Conservation (phyloP, 2,888 invertebrate species). For the Eulithis prunata region DNA sequence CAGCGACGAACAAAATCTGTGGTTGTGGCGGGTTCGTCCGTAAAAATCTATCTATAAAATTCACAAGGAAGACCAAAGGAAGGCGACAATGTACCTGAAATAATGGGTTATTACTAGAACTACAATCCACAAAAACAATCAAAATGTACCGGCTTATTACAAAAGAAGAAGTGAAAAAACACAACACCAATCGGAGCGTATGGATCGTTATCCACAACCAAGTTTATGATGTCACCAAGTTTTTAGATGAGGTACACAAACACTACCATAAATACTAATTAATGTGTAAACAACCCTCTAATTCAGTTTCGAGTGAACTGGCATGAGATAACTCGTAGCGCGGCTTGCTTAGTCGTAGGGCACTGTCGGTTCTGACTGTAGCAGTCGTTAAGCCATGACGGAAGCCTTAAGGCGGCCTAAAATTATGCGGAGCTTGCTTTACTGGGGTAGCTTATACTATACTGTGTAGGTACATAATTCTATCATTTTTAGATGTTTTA, state of each 20-base stretch:
- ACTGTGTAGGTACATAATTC: too few relatives aligned
- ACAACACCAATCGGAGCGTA: conserved; percentile 70
- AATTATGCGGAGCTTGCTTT: too few relatives aligned
- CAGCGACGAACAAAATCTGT: not conserved
- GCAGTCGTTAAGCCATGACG: too few relatives aligned
- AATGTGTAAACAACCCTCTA: not conserved
- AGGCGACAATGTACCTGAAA: not conserved
- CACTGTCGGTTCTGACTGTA: too few relatives aligned
- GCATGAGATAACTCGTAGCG: too few relatives aligned
- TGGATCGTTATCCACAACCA: conserved; percentile 92
- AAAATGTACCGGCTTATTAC: conserved; percentile 75
- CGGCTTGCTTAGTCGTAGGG: too few relatives aligned
- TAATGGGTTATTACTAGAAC: conserved; percentile 11
- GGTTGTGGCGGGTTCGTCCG: too few relatives aligned
- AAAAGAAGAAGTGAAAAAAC: conserved; percentile 87
- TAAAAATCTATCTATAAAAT: not conserved
- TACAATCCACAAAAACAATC: conserved; percentile 11
- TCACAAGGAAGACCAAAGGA: not conserved
- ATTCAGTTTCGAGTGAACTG: not conserved
- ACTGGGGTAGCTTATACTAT: too few relatives aligned
- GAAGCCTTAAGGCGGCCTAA: too few relatives aligned
- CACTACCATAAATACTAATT: too few relatives aligned
- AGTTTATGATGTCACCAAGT: conserved; percentile 92
- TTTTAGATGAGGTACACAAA: conserved; percentile 87
- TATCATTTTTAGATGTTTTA: too few relatives aligned